Percentiles rank a stretch among this genome's conserved stretches.
Conservation (phyloP, 2,113 vertebrate species). For the Danionella cerebrum region DNA sequence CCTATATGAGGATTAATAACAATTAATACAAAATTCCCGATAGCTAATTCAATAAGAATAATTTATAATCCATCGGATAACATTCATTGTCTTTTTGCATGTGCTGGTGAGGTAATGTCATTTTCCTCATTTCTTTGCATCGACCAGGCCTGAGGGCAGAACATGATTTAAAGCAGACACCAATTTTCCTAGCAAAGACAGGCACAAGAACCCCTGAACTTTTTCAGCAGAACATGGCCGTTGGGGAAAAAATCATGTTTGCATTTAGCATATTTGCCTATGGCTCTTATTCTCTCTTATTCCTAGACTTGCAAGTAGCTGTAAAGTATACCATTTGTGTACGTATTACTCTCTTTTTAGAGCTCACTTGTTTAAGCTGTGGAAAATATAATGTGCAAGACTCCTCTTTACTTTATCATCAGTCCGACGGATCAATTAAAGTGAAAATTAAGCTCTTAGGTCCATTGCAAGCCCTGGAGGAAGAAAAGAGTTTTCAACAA, state of each 20-base stretch:
- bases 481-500: constrained; percentile 5
- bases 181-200: constrained; percentile 21
- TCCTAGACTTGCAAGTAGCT: not conserved
- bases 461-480: not conserved
- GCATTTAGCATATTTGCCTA: constrained; percentile 5
- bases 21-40: too few species aligned
- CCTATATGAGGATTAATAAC: too few species aligned
- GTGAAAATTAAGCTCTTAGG: not conserved
- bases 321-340: not conserved
- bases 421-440: not conserved
- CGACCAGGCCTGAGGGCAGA: constrained; percentile 11
- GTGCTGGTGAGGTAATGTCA: not conserved
- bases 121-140: constrained; percentile 4
- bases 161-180: constrained; percentile 28
- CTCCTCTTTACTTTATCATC: not conserved
- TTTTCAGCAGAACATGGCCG: not conserved
- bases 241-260: not conserved
- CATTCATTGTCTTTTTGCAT: not conserved
- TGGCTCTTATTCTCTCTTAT: not conserved
- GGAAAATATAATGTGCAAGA: not conserved
- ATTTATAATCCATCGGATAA: not conserved
- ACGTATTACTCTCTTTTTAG: too few species aligned
- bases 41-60: not conserved
- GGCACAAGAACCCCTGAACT: constrained; percentile 1
- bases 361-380: too few species aligned